phyloP scores from a whole-genome alignment of 2,113 vertebrate genomes.

The Centropus bengalensis region DNA sequence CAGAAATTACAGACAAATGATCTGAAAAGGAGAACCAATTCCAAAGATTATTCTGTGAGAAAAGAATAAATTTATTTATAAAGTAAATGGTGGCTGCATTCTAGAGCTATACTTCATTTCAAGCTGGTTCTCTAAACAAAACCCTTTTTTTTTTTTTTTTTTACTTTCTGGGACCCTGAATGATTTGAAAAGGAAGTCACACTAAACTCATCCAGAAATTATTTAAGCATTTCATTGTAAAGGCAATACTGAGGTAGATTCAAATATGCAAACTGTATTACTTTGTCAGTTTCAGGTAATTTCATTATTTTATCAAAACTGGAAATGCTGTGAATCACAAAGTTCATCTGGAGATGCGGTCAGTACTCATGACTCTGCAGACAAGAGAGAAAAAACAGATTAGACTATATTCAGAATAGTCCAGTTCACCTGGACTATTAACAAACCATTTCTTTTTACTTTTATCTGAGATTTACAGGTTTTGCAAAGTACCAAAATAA shows the following conservation, averaged over 20 bases:
- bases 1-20: constrained; percentile 60
- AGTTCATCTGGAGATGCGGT: background rate
- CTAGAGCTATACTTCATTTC: background rate
- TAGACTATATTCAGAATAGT: background rate
- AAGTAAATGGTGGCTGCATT: background rate
- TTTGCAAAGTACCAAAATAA: background rate
- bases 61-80: background rate
- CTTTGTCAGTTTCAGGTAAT: background rate
- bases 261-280: background rate
- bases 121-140: background rate
- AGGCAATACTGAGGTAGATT: background rate
- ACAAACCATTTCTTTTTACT: background rate
- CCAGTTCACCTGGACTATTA: background rate
- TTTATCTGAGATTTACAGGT: background rate
- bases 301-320: background rate
- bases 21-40: constrained; percentile 16
- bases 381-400: background rate
- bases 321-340: background rate
- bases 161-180: background rate
- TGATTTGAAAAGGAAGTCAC: background rate
- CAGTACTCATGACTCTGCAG: background rate
- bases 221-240: background rate
- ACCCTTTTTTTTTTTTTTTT: background rate
- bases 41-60: constrained; percentile 15
- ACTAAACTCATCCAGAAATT: background rate